phyloP scores from a whole-genome alignment of 2,113 vertebrate species.

The Corydoras sp. region DNA sequence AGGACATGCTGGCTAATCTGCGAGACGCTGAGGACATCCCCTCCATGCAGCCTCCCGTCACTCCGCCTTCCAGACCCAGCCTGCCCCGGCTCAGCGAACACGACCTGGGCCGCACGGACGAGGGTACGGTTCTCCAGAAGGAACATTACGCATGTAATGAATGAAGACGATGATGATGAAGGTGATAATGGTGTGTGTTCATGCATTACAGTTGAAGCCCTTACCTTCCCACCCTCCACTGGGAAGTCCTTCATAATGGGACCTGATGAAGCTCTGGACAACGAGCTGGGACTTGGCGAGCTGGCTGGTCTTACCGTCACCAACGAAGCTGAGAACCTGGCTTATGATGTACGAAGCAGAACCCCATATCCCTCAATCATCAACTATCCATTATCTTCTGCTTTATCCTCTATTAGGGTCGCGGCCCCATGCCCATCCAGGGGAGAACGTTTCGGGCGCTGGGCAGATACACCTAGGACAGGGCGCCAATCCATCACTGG shows the following conservation, averaged over 20 bases:
- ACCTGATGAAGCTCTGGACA: slow-evolving; percentile 89
- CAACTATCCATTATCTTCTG: too few species aligned
- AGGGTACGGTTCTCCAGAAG: slow-evolving; percentile 65
- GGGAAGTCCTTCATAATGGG: slow-evolving; percentile 97
- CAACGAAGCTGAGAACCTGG: slow-evolving; percentile 90
- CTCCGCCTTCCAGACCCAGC: slow-evolving; percentile 79
- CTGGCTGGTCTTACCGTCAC: slow-evolving; percentile 95
- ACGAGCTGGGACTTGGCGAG: slow-evolving; percentile 89
- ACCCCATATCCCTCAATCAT: not conserved
- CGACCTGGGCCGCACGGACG: slow-evolving; percentile 82
- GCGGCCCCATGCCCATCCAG: too few species aligned
- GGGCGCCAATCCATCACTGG: too few species aligned
- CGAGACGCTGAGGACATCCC: slow-evolving; percentile 91
- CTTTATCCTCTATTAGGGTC: too few species aligned
- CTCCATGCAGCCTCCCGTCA: slow-evolving; percentile 85
- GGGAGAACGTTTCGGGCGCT: too few species aligned
- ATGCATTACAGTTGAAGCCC: slow-evolving; percentile 77
- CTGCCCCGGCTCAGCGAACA: slow-evolving; percentile 83
- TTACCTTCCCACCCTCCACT: slow-evolving; percentile 92
- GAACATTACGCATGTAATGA: not conserved
- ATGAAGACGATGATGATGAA: too few species aligned
- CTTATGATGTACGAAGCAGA: not conserved
- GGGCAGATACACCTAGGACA: too few species aligned
- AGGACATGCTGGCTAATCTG: slow-evolving; percentile 98
- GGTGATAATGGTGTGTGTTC: slow-evolving; percentile 13